Percentiles rank a stretch among this genome's conserved stretches.
Evolutionary conservation across 2,113 vertebrate genomes (phyloP).

Genomic region (Passerina amoena): DNA sequence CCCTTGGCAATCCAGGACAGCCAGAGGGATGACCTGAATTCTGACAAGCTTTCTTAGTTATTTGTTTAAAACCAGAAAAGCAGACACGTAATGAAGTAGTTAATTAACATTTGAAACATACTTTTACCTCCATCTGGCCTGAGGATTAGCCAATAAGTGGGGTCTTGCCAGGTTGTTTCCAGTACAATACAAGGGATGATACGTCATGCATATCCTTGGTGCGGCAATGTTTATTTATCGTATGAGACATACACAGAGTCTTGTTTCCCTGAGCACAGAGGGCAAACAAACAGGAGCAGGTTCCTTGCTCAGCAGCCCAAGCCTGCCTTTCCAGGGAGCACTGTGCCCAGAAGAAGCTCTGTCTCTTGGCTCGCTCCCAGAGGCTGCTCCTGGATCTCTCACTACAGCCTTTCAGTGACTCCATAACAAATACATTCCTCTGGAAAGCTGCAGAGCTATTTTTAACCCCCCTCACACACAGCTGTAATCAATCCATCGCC

Average conservation of each 20-base stretch:
- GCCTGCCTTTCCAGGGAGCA: neutral
- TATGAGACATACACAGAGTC: neutral
- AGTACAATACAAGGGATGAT: neutral
- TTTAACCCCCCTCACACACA: conserved; percentile 15
- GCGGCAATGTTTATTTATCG: neutral
- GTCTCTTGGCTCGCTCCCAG: conserved; percentile 15
- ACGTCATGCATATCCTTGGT: neutral
- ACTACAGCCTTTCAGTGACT: conserved; percentile 30
- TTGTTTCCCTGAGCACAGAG: conserved; percentile 28
- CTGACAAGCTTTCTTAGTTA: neutral
- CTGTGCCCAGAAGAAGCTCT: neutral
- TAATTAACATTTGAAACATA: conserved; percentile 28
- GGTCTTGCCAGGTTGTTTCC: conserved; percentile 31
- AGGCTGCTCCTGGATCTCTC: neutral
- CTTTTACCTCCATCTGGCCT: neutral
- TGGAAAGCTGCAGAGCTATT: conserved; percentile 30
- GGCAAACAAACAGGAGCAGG: conserved; percentile 38
- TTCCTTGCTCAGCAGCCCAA: neutral
- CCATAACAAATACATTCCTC: conserved; percentile 50
- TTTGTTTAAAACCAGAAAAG: conserved; percentile 1
- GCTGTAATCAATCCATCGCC: conserved; percentile 23
- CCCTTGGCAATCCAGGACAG: too few species aligned
- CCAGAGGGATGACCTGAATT: too few species aligned
- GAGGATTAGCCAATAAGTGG: neutral
- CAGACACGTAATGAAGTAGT: neutral